phyloP scores from a whole-genome alignment of 1,140 invertebrate species.

The Hesperophylax magnus region DNA sequence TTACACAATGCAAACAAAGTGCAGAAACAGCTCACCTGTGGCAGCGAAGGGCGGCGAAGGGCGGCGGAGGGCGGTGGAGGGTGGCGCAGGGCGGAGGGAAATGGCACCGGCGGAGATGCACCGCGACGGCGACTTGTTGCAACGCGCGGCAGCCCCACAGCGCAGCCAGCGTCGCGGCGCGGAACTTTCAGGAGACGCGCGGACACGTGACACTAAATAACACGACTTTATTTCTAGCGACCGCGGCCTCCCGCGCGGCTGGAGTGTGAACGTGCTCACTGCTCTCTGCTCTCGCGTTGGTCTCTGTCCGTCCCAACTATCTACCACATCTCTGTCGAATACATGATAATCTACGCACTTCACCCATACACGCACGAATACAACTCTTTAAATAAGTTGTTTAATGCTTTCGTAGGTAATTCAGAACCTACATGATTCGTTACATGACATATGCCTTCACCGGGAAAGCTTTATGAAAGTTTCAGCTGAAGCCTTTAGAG shows the following conservation, averaged over 20 bases:
- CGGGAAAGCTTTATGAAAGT: too few species aligned
- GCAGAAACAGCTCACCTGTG: slow-evolving; percentile 37
- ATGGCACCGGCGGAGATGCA: slow-evolving; percentile 63
- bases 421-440: too few species aligned
- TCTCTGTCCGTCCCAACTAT: background rate
- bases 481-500: too few species aligned
- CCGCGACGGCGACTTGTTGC: slow-evolving; percentile 55
- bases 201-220: slow-evolving; percentile 1
- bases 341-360: too few species aligned
- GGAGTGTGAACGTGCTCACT: background rate
- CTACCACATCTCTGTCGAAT: too few species aligned
- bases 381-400: too few species aligned
- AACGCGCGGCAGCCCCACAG: slow-evolving; percentile 59
- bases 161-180: slow-evolving; percentile 61
- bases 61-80: slow-evolving; percentile 20
- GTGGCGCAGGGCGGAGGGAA: slow-evolving; percentile 62
- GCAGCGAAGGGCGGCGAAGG: slow-evolving; percentile 52
- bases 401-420: too few species aligned
- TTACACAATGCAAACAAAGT: slow-evolving; percentile 26
- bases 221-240: slow-evolving; percentile 43
- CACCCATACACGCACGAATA: too few species aligned
- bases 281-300: slow-evolving; percentile 29
- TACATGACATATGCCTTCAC: too few species aligned
- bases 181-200: slow-evolving; percentile 13
- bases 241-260: slow-evolving; percentile 26